phyloP scores from a whole-genome alignment of 2,797 vertebrate genomes.

The Gymnothorax reevesii region DNA sequence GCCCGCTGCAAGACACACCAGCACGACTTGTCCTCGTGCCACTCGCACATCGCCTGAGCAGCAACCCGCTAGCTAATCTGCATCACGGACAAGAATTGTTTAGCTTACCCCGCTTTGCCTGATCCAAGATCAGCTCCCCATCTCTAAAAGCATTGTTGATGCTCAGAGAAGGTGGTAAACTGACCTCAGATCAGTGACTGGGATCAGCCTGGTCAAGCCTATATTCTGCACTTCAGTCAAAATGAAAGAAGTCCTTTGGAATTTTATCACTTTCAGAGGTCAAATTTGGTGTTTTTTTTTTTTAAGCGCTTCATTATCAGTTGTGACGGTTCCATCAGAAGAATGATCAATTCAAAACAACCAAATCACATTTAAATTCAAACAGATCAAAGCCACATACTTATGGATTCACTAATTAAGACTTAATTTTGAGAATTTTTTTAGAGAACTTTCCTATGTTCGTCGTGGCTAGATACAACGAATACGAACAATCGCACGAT shows the following conservation, averaged over 20 bases:
- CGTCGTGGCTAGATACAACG: too few species aligned
- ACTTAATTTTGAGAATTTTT: too few species aligned
- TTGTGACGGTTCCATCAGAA: too few species aligned
- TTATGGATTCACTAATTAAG: too few species aligned
- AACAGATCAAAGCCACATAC: too few species aligned
- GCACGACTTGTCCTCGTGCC: not conserved
- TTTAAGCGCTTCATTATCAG: too few species aligned
- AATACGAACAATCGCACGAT: too few species aligned
- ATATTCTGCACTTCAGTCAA: not conserved
- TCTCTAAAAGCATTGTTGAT: not conserved
- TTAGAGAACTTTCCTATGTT: too few species aligned
- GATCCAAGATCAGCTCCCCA: not conserved
- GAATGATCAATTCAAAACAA: too few species aligned
- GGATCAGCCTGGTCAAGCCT: not conserved
- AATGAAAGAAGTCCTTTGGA: not conserved
- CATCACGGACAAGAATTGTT: not conserved
- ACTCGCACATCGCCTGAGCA: not conserved
- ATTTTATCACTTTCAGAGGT: too few species aligned
- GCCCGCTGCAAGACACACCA: not conserved
- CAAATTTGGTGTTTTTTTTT: too few species aligned
- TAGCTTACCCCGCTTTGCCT: not conserved
- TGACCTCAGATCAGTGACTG: not conserved
- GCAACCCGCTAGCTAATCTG: not conserved
- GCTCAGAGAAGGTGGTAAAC: not conserved
- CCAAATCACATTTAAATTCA: too few species aligned